Percentiles rank a stretch among this genome's conserved stretches.
Evolutionary conservation across 2,797 vertebrate genomes (phyloP).

Genomic region (Tympanoctomys barrerae): DNA sequence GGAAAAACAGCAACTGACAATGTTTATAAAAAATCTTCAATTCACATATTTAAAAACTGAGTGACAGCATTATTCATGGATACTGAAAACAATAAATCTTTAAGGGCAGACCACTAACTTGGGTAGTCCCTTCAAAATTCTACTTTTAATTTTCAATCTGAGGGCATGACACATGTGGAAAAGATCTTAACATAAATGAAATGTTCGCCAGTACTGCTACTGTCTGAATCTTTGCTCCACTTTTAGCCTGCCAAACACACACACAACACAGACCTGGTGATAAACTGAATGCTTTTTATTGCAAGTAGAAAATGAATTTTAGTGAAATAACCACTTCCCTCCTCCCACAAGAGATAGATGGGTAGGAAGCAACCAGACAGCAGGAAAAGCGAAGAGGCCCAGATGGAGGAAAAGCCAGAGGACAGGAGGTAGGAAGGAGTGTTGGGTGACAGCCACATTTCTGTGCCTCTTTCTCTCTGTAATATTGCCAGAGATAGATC

Average conservation of each 20-base stretch:
- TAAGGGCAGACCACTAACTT: conserved; percentile 34
- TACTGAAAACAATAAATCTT: conserved; percentile 41
- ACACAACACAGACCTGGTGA: background rate
- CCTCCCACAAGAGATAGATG: background rate
- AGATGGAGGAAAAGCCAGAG: background rate
- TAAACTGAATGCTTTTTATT: background rate
- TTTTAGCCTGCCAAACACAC: background rate
- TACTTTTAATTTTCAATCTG: conserved; percentile 27
- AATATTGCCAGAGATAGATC: background rate
- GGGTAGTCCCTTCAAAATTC: background rate
- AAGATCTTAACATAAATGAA: conserved; percentile 11
- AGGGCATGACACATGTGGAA: background rate
- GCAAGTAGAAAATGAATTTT: conserved; percentile 1
- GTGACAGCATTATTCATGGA: background rate
- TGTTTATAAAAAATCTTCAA: conserved; percentile 14
- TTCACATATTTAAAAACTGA: background rate
- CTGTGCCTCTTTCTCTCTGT: background rate
- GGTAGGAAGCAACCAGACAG: background rate
- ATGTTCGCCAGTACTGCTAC: background rate
- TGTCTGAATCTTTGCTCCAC: background rate
- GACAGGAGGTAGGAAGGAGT: background rate
- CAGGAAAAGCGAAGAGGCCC: background rate
- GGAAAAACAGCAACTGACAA: conserved; percentile 31
- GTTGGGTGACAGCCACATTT: background rate
- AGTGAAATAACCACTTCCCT: background rate